Evolutionary conservation across 1,140 invertebrate genomes (phyloP).

Genomic region (Ostrea denselamellosa): DNA sequence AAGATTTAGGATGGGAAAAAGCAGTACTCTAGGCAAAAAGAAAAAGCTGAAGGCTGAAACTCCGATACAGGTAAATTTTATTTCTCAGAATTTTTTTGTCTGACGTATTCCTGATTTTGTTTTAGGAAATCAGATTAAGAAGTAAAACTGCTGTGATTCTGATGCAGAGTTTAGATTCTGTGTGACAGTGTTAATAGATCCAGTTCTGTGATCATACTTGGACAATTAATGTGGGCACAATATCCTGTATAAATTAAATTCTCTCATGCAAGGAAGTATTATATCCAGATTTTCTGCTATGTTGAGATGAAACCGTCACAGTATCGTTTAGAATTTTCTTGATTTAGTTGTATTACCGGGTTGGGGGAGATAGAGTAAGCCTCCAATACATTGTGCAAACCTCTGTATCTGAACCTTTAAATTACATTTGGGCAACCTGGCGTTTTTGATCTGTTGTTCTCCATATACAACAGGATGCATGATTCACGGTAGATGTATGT

Average conservation of each 20-base stretch:
- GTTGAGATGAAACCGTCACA: neutral
- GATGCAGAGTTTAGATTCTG: neutral
- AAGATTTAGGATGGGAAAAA: conserved; percentile 33
- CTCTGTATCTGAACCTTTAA: conserved; percentile 23
- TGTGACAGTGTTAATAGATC: neutral
- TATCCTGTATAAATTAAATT: neutral
- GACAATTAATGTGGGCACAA: neutral
- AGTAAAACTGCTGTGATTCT: neutral
- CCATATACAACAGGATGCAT: conserved; percentile 18
- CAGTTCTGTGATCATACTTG: neutral
- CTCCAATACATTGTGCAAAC: neutral
- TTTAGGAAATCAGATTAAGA: neutral
- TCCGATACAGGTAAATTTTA: conserved; percentile 5
- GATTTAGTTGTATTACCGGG: neutral
- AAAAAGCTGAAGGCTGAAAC: conserved; percentile 5
- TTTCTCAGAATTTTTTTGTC: neutral
- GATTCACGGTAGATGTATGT: conserved; percentile 25
- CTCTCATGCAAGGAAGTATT: neutral
- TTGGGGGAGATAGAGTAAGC: neutral
- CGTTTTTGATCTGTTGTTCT: conserved; percentile 29
- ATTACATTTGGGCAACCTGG: conserved; percentile 37
- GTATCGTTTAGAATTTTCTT: neutral
- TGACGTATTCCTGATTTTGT: neutral
- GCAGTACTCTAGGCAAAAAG: conserved; percentile 28
- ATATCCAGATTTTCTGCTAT: neutral